A percentile compares a stretch with the other conserved stretches of the same genome.
Evolutionary conservation across 1,140 invertebrate genomes (phyloP).

Genomic region (Luehdorfia chinensis): DNA sequence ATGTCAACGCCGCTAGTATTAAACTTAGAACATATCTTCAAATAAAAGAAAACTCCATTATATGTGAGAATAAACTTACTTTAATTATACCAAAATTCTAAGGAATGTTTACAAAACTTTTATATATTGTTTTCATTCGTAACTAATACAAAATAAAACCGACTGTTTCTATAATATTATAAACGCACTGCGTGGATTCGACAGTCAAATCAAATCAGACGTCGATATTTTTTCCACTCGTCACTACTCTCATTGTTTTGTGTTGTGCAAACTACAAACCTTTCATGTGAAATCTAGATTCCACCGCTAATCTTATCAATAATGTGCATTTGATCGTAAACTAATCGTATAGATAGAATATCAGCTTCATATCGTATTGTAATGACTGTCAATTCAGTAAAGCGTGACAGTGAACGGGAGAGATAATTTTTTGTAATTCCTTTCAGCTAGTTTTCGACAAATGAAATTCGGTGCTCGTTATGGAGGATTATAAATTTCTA

Average conservation of each 20-base stretch:
- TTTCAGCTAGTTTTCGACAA: slow-evolving; percentile 47
- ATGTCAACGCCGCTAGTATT: no score
- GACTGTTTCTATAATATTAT: no score
- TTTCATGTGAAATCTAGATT: slow-evolving; percentile 15
- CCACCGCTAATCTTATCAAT: slow-evolving; percentile 42
- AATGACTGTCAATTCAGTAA: slow-evolving; percentile 57
- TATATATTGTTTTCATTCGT: no score
- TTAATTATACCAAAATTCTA: no score
- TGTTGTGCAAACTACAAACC: no score
- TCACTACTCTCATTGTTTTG: slow-evolving; percentile 37
- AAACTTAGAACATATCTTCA: no score
- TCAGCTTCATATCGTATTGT: slow-evolving; percentile 46
- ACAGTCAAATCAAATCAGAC: neutral
- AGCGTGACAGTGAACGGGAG: slow-evolving; percentile 56
- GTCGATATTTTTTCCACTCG: slow-evolving; percentile 30
- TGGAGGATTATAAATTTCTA: slow-evolving; percentile 99
- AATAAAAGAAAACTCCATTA: no score
- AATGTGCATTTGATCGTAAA: slow-evolving; percentile 48
- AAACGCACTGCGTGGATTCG: neutral
- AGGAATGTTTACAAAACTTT: no score
- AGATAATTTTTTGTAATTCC: slow-evolving; percentile 49
- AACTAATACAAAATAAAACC: no score
- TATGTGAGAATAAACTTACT: no score
- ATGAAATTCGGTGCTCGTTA: slow-evolving; percentile 74
- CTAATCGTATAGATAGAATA: slow-evolving; percentile 45